Evolutionary conservation across 2,113 vertebrate genomes (phyloP), one percentile per base, ranked within the genome.

Genomic region (Gracilinanus agilis): DNA sequence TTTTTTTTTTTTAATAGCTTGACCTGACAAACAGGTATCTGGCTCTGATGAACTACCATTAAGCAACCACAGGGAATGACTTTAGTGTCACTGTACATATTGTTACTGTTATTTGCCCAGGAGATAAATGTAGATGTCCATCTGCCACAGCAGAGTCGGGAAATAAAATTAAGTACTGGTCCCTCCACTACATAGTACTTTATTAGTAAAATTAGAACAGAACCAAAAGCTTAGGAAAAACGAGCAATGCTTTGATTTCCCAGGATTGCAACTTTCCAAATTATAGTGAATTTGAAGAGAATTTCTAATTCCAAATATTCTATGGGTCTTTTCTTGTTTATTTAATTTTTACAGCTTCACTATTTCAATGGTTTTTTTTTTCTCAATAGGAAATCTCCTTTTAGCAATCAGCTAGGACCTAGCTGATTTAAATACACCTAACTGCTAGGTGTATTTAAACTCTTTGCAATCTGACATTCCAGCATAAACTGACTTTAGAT

Each of bases 341-440:
- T 93, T 89, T 25, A 21, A 40, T 13, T 93, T 93, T 89, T 75
- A 94, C 53, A 95, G 95, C 34, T 16, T 92, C 29, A 92, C 24
- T 67, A 67, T 67, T 44, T 56, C 23, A 91, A 67, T 75, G 55
- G 23, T 49, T 49, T 49, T 49, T 49, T 55, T 75, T 67, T 90
- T 58, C 27, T 53, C n/a, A 90, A 44, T 24, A 54, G 16, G 3
- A 94, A 56, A 83, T 55, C 49, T 24, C 83, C 53, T 92, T 53
- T 54, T 21, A 29, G n/a, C 88, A 61, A 49, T 40, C 88, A 90
- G 61, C 49, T n/a, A n/a, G n/a, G n/a, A n/a, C n/a, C n/a, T n/a
- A n/a, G n/a, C n/a, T n/a, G n/a, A n/a, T n/a, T n/a, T n/a, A n/a
- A n/a, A n/a, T n/a, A n/a, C n/a, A n/a, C n/a, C n/a, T n/a, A n/a